phyloP scores from a whole-genome alignment of 2,888 invertebrate genomes.

The Scelioninae gen. 1 region DNA sequence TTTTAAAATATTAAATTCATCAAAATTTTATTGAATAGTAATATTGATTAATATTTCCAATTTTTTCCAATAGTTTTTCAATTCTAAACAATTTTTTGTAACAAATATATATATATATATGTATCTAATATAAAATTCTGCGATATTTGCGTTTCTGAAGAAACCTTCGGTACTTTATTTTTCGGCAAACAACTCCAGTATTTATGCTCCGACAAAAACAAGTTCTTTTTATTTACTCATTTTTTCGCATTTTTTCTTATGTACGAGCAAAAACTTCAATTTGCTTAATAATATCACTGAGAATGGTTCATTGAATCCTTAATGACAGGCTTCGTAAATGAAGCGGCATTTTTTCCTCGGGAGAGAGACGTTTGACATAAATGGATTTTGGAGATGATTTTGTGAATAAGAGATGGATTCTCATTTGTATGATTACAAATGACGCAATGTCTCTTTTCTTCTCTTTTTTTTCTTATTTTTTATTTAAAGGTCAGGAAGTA shows the following conservation, averaged over 20 bases:
- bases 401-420: slow-evolving; percentile 11
- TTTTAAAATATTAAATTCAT: no score
- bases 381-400: slow-evolving; percentile 13
- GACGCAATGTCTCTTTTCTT: slow-evolving; percentile 12
- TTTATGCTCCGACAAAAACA: slow-evolving; percentile 31
- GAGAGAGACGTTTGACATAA: not conserved
- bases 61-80: no score
- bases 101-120: not conserved
- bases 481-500: slow-evolving; percentile 3
- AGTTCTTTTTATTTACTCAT: slow-evolving; percentile 14
- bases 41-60: no score
- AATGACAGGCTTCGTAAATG: not conserved
- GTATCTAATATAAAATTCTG: slow-evolving; percentile 4
- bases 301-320: slow-evolving; percentile 23
- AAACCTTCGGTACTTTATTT: slow-evolving; percentile 50
- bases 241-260: slow-evolving; percentile 9
- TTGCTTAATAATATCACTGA: slow-evolving; percentile 24
- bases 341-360: not conserved
- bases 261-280: no score
- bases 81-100: no score
- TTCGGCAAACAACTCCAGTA: slow-evolving; percentile 46
- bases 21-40: no score
- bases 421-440: slow-evolving; percentile 23
- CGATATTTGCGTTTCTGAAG: slow-evolving; percentile 55
- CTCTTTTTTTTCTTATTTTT: not conserved